Percentiles rank a stretch among this genome's conserved stretches.
Conservation (phyloP, 2,797 vertebrate species). For the Poecile montanus region DNA sequence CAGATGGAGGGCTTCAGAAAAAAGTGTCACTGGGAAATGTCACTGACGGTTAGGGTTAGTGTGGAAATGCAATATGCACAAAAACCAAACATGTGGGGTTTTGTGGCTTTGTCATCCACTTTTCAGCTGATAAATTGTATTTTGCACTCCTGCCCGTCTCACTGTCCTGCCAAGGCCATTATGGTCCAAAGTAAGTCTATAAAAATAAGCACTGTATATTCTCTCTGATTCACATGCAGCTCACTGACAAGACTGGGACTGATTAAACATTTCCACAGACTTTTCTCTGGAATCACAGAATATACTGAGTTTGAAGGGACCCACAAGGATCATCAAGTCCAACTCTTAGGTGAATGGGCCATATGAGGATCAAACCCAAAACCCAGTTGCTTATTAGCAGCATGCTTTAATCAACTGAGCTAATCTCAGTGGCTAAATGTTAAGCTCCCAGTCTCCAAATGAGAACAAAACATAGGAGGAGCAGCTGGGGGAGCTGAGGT, state of each 20-base stretch:
- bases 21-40: neutral
- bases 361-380: neutral
- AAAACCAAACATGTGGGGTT: neutral
- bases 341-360: neutral
- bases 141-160: neutral
- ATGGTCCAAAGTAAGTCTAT: neutral
- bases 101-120: neutral
- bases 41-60: neutral
- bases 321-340: neutral
- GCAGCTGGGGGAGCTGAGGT: neutral
- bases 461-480: neutral
- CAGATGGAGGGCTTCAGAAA: conserved; percentile 6
- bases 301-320: neutral
- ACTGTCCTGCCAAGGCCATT: neutral
- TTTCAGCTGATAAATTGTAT: neutral
- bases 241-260: neutral
- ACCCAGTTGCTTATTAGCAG: neutral
- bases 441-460: neutral
- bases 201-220: neutral
- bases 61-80: neutral
- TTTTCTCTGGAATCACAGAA: neutral
- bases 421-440: neutral
- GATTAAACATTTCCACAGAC: neutral
- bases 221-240: neutral
- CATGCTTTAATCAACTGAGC: neutral